Evolutionary conservation across 2,797 vertebrate species (phyloP).

Genomic region (Sebastes diaconus): DNA sequence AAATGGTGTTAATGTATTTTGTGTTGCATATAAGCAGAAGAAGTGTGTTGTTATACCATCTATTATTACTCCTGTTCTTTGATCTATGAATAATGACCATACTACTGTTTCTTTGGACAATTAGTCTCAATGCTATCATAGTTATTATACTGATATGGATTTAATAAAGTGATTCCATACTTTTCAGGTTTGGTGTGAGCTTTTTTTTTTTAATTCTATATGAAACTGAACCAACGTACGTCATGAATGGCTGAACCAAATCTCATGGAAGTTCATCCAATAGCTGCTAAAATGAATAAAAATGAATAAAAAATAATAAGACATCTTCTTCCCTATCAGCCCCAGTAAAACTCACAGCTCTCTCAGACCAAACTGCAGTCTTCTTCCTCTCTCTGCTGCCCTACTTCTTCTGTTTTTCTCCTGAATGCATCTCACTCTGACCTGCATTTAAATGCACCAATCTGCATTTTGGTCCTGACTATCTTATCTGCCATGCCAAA

Average conservation of each 20-base stretch:
- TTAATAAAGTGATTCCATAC: conserved; percentile 70
- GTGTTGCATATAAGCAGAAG: conserved; percentile 1
- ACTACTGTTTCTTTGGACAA: conserved; percentile 71
- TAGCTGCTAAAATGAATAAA: neutral
- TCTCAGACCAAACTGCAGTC: neutral
- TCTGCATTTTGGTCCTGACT: conserved; percentile 54
- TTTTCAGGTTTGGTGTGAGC: conserved; percentile 3
- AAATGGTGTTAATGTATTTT: conserved; percentile 13
- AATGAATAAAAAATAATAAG: neutral
- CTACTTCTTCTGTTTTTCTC: conserved; percentile 46
- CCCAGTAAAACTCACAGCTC: neutral
- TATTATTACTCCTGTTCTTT: conserved; percentile 40
- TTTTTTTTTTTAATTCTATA: neutral
- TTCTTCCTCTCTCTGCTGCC: conserved; percentile 18
- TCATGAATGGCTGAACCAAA: neutral
- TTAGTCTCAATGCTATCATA: conserved; percentile 54
- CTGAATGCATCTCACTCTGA: conserved; percentile 51
- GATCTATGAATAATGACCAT: conserved; percentile 58
- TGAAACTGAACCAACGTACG: neutral
- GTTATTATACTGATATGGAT: conserved; percentile 53
- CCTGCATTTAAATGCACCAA: conserved; percentile 67
- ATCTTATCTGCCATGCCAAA: neutral
- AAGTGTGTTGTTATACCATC: conserved; percentile 32
- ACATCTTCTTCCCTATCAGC: neutral
- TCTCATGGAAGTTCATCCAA: neutral